Base-by-base conservation (phyloP, 2,113 vertebrate genomes). In the Poeciliopsis prolifica region DNA sequence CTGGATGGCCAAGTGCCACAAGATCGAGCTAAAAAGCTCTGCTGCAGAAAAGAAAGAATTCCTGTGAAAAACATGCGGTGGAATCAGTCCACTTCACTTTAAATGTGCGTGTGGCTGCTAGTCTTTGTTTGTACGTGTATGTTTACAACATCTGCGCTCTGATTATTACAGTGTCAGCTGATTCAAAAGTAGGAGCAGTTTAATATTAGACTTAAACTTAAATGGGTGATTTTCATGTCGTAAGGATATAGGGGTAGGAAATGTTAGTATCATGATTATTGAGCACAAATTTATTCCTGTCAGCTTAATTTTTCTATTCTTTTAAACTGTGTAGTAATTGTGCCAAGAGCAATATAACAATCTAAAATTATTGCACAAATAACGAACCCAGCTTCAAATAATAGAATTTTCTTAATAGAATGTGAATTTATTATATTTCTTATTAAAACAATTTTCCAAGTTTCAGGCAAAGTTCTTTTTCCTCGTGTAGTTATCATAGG, bases 1-100 rank as follows among this genome's bases (percentile, higher is more conserved):
- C 58, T 68, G 42, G 73, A 87, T 92, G 91, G 93, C 92, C 33
- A 29, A 81, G 81, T 72, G 89, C 92, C 91, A 92, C 44, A 3
- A 81, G 76, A 74, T 70, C 81, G 40, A 87, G 90, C 92, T 88
- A 75, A 81, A 82, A 75, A 64, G 77, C 80, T 86, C 86, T 83
- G 61, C 68, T 88, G 74, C 17, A 22, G 31, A 88, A 83, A 88
- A 54, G 87, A 83, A 87, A 30, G 4, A 40, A 78, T 85, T 69
- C 63, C 33, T 33, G 74, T 65, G 67, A 75, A 79, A 48, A 82
- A 44, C 82, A 74, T 35, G 61, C 31, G 40, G 44, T 44, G 42
- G 82, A 70, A 66, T 37, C 24, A 61, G 66, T 71, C 8, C 48
- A 28, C 28, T 35, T 61, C 44, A 30, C 5, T n/a, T 30, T 33